Conservation (phyloP, 2,888 invertebrate genomes). For the Drosophila kokeensis region DNA sequence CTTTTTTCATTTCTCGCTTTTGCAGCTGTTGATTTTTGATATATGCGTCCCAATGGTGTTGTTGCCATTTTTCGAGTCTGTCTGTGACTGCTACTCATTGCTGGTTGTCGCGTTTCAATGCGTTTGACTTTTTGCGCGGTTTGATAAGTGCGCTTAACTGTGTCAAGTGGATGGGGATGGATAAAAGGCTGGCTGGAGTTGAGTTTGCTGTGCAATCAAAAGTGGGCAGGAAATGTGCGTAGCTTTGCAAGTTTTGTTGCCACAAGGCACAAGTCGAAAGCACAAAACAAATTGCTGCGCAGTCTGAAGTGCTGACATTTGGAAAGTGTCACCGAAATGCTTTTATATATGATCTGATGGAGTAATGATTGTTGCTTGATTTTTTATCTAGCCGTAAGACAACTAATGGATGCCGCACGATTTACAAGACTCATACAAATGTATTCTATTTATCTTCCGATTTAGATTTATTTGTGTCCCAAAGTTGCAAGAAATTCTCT, state of each 20-base stretch:
- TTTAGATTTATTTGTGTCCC: background rate
- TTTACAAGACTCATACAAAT: slow-evolving; percentile 9
- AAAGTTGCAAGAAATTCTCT: background rate
- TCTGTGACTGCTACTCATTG: slow-evolving; percentile 60
- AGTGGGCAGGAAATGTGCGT: slow-evolving; percentile 69
- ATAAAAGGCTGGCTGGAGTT: slow-evolving; percentile 26
- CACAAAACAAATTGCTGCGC: slow-evolving; percentile 44
- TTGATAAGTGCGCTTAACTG: slow-evolving; percentile 66
- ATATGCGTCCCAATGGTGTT: slow-evolving; percentile 72
- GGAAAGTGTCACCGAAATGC: slow-evolving; percentile 43
- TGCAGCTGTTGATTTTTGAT: slow-evolving; percentile 76
- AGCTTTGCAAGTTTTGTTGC: slow-evolving; percentile 55
- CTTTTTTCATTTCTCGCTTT: slow-evolving; percentile 28
- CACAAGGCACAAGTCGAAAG: slow-evolving; percentile 38
- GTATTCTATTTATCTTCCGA: slow-evolving; percentile 1
- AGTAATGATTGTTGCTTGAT: slow-evolving; percentile 46
- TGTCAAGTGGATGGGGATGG: slow-evolving; percentile 54
- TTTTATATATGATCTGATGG: slow-evolving; percentile 49
- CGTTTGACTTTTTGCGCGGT: slow-evolving; percentile 69
- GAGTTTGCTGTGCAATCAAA: slow-evolving; percentile 66
- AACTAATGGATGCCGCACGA: slow-evolving; percentile 5
- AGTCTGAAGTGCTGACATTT: slow-evolving; percentile 49
- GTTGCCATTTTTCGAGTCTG: slow-evolving; percentile 50
- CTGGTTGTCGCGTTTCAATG: slow-evolving; percentile 72
- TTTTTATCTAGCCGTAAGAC: slow-evolving; percentile 5